These are phyloP conservation scores for Pogona vitticeps DNA, from an alignment of 2,113 vertebrate genomes.

Conservation along the genomic window DNA sequence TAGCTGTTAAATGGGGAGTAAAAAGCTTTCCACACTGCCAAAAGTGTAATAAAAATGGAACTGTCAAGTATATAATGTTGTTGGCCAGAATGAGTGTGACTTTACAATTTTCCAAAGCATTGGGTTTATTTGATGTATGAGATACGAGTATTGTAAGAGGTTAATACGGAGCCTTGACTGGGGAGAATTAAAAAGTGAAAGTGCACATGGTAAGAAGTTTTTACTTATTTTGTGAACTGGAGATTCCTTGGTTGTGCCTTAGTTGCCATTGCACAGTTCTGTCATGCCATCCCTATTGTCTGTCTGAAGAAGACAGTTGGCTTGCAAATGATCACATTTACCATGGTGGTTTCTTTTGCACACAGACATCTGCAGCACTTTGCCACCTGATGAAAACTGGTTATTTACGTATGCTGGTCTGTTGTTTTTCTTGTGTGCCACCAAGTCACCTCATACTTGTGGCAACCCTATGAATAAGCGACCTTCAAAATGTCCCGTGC, in stretches of 20 bases:
- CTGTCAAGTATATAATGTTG: slow-evolving; percentile 53
- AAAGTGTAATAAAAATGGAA: slow-evolving; percentile 64
- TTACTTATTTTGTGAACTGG: background rate
- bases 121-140: slow-evolving; percentile 52
- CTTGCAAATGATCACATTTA: background rate
- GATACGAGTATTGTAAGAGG: slow-evolving; percentile 45
- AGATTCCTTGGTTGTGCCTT: background rate
- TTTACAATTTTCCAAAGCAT: slow-evolving; percentile 61
- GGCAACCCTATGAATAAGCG: no score
- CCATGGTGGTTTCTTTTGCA: background rate
- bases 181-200: slow-evolving; percentile 27
- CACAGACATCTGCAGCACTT: background rate
- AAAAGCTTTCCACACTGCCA: slow-evolving; percentile 62
- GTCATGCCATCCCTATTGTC: background rate
- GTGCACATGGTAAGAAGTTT: slow-evolving; percentile 32
- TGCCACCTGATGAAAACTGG: background rate
- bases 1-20: slow-evolving; percentile 66
- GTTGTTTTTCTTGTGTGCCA: no score
- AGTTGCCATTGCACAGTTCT: slow-evolving; percentile 25
- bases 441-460: no score
- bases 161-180: slow-evolving; percentile 49
- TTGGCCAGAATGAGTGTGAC: slow-evolving; percentile 59
- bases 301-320: slow-evolving; percentile 8
- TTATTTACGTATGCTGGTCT: background rate
- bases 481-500: no score